These are phyloP conservation scores for Trichomycterus rosablanca DNA, from an alignment of 2,113 vertebrate species.

Conservation along the genomic window DNA sequence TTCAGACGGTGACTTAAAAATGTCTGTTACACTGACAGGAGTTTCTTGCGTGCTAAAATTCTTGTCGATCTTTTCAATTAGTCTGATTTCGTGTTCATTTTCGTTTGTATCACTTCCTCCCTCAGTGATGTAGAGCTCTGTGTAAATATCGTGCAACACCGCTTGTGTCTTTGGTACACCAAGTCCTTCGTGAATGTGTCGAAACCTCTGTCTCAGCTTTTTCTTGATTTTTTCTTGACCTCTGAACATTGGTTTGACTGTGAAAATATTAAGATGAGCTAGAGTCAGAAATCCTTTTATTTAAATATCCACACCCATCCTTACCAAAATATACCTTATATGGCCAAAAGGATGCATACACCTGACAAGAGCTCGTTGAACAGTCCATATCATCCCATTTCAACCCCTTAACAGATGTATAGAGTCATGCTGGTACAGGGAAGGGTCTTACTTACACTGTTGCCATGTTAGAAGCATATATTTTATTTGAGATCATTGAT, in stretches of 20 bases:
- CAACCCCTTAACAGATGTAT: too few relatives aligned
- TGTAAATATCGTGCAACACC: slow-evolving; percentile 19
- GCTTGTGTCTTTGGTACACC: slow-evolving; percentile 8
- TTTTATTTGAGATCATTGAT: too few relatives aligned
- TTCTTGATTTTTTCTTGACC: slow-evolving; percentile 18
- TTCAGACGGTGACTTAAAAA: background rate
- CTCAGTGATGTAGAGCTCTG: slow-evolving; percentile 13
- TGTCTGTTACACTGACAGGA: background rate
- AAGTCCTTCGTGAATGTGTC: slow-evolving; percentile 12
- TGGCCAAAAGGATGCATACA: too few relatives aligned
- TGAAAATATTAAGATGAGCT: too few relatives aligned
- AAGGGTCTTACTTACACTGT: too few relatives aligned
- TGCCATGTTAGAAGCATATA: too few relatives aligned
- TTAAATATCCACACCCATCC: too few relatives aligned
- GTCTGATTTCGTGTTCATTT: slow-evolving; percentile 9
- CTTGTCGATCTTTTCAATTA: slow-evolving; percentile 1
- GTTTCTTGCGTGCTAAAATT: background rate
- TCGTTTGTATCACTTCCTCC: background rate
- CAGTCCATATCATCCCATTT: too few relatives aligned
- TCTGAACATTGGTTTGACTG: slow-evolving; percentile 6
- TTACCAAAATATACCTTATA: too few relatives aligned
- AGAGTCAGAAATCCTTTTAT: too few relatives aligned
- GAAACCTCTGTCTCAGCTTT: slow-evolving; percentile 1
- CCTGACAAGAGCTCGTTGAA: too few relatives aligned
- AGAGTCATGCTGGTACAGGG: too few relatives aligned